Base-by-base conservation (phyloP, 2,888 invertebrate species). In the Escarpia spicata region DNA sequence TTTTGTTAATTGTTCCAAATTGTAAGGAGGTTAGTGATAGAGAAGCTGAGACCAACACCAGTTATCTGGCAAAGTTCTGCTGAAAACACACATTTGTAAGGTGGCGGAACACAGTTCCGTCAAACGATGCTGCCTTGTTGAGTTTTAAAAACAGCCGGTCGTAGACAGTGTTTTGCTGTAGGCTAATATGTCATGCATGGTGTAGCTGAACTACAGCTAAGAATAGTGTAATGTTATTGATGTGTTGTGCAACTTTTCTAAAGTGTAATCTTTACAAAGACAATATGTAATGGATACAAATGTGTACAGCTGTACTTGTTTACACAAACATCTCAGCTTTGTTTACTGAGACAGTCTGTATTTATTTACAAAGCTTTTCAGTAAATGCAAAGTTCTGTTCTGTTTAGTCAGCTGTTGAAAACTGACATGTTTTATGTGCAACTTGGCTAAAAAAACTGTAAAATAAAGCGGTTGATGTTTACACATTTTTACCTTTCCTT, bases 311-410 rank as follows among this genome's bases (percentile, higher is more conserved):
- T 75, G 75, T 75, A 26, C 6, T 6, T 75, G 75, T 75, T 75
- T 75, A 75, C 26, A 75, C 15, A 75, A 75, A 75, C 15, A 37
- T 37, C 37, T 6, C 15, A 75, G 75, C 19, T 75, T 26, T 75
- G 75, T 75, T 75, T 75, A 75, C 75, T 19, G 26, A 75, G 19
- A 75, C 75, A 75, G 6, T 75, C 26, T 75, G 75, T 75, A 75
- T 75, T 75, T 75, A 26, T 75, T 75, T 75, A 75, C 26, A 75
- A 75, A 75, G 75, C 6, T 19, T 75, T 75, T 75, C 19, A 26
- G 19, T 75, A 75, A 75, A 75, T 75, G 75, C 75, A 75, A 26
- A 75, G 75, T 75, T 75, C 75, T 75, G 75, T 75, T 75, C 75
- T 75, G 75, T 75, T 26, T 75, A 75, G 15, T 6, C 26, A 75